phyloP scores from a whole-genome alignment of 2,888 invertebrate genomes.

The Stenurella melanura region DNA sequence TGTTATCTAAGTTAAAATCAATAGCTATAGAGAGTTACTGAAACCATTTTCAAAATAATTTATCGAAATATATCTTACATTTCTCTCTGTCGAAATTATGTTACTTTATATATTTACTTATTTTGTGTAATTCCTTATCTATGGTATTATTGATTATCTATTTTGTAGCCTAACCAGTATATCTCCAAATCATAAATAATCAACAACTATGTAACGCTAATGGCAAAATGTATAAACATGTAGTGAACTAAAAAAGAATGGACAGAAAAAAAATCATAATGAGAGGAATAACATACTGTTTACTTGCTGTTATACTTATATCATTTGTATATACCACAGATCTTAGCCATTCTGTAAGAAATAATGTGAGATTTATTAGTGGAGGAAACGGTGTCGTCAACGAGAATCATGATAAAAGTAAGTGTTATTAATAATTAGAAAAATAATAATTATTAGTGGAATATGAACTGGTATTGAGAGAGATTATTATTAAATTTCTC shows the following conservation, averaged over 20 bases:
- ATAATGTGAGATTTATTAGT: conserved; percentile 17
- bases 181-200: background rate
- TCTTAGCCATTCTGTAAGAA: background rate
- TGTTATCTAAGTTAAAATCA: no score
- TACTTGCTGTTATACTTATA: conserved; percentile 18
- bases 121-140: conserved; percentile 8
- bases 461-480: no score
- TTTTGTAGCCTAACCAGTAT: background rate
- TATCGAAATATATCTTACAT: no score
- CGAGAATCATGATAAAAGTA: conserved; percentile 11
- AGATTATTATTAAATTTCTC: no score
- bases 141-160: conserved; percentile 2
- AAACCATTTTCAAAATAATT: no score
- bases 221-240: conserved; percentile 1
- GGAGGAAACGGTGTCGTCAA: background rate
- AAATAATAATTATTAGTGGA: no score
- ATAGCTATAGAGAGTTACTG: no score
- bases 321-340: conserved; percentile 34
- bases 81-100: no score
- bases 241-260: conserved; percentile 8
- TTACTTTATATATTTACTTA: no score
- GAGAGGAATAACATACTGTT: conserved; percentile 13
- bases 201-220: background rate
- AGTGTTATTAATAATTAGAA: background rate
- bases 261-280: conserved; percentile 32